Evolutionary conservation across 2,113 vertebrate species (phyloP).

Genomic region (Tyto alba): DNA sequence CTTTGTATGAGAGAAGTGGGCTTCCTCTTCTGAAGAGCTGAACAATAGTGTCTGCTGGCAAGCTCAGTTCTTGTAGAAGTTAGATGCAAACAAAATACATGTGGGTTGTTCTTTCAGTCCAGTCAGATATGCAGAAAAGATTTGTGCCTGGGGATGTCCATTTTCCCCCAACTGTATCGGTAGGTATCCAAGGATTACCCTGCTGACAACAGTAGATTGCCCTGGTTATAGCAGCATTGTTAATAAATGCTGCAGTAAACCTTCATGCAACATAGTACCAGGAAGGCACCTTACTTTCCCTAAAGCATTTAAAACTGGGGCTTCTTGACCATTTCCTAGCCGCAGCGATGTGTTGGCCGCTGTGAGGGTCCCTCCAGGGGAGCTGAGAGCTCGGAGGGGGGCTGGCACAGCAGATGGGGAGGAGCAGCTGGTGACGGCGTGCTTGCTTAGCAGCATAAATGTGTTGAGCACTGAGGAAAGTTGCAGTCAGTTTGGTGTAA

Average conservation of each 20-base stretch:
- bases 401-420: background rate
- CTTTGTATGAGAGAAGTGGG: background rate
- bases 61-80: background rate
- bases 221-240: background rate
- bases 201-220: background rate
- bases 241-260: background rate
- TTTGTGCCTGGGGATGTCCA: background rate
- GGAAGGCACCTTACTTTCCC: background rate
- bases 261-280: background rate
- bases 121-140: background rate
- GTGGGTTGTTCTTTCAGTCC: background rate
- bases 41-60: background rate
- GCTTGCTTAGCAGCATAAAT: background rate
- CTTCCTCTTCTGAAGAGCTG: conserved; percentile 4
- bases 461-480: background rate
- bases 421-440: background rate
- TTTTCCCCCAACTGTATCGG: background rate
- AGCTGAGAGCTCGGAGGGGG: background rate
- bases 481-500: background rate
- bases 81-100: background rate
- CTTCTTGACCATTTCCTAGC: background rate
- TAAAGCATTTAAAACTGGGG: background rate
- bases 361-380: background rate
- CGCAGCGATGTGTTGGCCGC: background rate
- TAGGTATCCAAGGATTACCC: background rate